These are phyloP conservation scores for Acromyrmex heyeri DNA, from an alignment of 1,140 invertebrate genomes.

Conservation along the genomic window DNA sequence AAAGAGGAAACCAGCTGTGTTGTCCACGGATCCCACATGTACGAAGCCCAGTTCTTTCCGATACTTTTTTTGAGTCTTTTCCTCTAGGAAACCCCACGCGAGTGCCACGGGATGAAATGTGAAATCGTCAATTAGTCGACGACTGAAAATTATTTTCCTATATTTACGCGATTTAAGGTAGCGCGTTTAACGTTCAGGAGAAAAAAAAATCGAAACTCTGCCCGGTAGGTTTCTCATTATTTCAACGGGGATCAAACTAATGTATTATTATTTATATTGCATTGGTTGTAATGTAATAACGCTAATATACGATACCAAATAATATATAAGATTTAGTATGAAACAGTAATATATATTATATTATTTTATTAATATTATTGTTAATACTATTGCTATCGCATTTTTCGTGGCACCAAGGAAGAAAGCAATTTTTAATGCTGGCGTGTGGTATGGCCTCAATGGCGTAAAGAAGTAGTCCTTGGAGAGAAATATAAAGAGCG, in stretches of 20 bases:
- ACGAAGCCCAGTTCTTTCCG: not conserved
- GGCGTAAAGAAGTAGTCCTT: not conserved
- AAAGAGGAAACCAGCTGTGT: constrained; percentile 35
- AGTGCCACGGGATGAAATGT: constrained; percentile 22
- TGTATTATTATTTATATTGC: constrained; percentile 44
- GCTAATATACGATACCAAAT: constrained; percentile 51
- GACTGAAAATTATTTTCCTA: constrained; percentile 52
- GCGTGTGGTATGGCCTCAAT: not conserved
- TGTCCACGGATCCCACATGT: not conserved
- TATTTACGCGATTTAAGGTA: constrained; percentile 27
- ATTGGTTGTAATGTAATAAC: not conserved
- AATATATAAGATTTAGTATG: constrained; percentile 31
- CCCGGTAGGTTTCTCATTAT: constrained; percentile 20
- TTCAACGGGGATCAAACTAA: constrained; percentile 11
- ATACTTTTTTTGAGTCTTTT: constrained; percentile 14
- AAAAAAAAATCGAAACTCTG: not conserved
- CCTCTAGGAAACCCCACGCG: not conserved
- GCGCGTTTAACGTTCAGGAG: constrained; percentile 18
- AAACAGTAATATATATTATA: constrained; percentile 53
- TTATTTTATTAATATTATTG: constrained; percentile 49
- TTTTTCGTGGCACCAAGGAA: not conserved
- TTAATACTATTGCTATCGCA: constrained; percentile 32
- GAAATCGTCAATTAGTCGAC: constrained; percentile 45
- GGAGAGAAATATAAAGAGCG: not conserved
- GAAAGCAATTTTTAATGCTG: constrained; percentile 12